Evolutionary conservation across 2,888 invertebrate species (phyloP).

Genomic region (Bugula neritina): DNA sequence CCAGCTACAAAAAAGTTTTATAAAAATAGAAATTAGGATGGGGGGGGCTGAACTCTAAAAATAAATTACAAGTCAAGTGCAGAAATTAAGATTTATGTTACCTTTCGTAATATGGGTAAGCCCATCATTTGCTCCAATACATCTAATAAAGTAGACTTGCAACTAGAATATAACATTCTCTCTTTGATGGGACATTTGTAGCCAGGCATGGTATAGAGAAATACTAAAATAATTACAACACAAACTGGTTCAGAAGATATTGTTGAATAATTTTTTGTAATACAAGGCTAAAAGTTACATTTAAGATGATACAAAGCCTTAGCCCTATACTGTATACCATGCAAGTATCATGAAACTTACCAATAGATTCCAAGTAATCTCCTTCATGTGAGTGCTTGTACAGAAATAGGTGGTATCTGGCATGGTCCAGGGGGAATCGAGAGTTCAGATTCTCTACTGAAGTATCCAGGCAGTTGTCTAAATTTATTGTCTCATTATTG

Average conservation of each 20-base stretch:
- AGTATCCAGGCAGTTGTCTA: constrained; percentile 60
- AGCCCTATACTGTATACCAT: too few species aligned
- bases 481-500: constrained; percentile 64
- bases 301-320: too few species aligned
- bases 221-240: constrained; percentile 63
- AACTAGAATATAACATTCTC: constrained; percentile 96
- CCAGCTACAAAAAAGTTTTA: constrained; percentile 9
- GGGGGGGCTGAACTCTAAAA: background rate
- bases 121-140: constrained; percentile 69
- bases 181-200: constrained; percentile 92
- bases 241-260: too few species aligned
- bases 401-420: constrained; percentile 83
- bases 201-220: constrained; percentile 98
- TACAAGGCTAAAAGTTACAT: too few species aligned
- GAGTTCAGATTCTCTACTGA: constrained; percentile 62
- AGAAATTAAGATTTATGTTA: constrained; percentile 52
- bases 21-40: background rate
- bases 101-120: constrained; percentile 78
- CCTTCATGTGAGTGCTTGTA: constrained; percentile 91
- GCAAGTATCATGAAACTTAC: constrained; percentile 59
- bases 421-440: constrained; percentile 76
- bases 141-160: constrained; percentile 82
- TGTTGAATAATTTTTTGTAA: too few species aligned
- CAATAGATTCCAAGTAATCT: constrained; percentile 75
- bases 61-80: background rate